Evolutionary conservation across 2,113 vertebrate genomes (phyloP).

Genomic region (Seriola dumerili): DNA sequence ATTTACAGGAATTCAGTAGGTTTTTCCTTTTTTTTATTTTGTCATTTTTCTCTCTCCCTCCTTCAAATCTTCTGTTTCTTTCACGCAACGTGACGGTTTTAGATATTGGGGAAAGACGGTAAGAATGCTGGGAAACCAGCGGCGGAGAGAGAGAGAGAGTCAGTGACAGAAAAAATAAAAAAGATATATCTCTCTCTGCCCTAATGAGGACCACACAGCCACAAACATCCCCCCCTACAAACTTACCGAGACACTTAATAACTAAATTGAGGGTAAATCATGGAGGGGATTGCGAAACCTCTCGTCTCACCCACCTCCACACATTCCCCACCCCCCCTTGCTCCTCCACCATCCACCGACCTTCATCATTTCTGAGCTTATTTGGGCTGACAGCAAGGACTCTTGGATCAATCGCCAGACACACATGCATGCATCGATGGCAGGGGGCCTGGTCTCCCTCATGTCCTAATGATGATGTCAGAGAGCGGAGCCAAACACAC

Average conservation of each 20-base stretch:
- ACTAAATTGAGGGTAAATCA: slow-evolving; percentile 71
- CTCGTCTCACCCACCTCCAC: background rate
- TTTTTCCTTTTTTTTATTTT: slow-evolving; percentile 58
- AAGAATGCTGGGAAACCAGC: slow-evolving; percentile 41
- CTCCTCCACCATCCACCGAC: slow-evolving; percentile 23
- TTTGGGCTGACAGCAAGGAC: slow-evolving; percentile 57
- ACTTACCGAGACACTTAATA: slow-evolving; percentile 69
- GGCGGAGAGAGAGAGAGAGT: slow-evolving; percentile 1
- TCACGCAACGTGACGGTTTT: slow-evolving; percentile 49
- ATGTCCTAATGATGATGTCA: slow-evolving; percentile 74
- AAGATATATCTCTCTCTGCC: slow-evolving; percentile 34
- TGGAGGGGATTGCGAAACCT: slow-evolving; percentile 56
- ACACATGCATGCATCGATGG: slow-evolving; percentile 34
- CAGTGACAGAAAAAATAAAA: slow-evolving; percentile 17
- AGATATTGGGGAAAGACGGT: slow-evolving; percentile 60
- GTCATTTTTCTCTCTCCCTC: slow-evolving; percentile 61
- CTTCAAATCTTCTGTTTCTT: slow-evolving; percentile 52
- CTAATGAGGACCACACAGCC: slow-evolving; percentile 82
- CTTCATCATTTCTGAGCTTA: slow-evolving; percentile 56
- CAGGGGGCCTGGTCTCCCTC: slow-evolving; percentile 75
- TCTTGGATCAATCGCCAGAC: slow-evolving; percentile 64
- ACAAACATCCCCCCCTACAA: slow-evolving; percentile 52
- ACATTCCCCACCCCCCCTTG: background rate
- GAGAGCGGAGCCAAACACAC: slow-evolving; percentile 54
- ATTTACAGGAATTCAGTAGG: slow-evolving; percentile 81